These are phyloP conservation scores for Volucella zonaria DNA, from an alignment of 2,888 invertebrate genomes.

Conservation along the genomic window DNA sequence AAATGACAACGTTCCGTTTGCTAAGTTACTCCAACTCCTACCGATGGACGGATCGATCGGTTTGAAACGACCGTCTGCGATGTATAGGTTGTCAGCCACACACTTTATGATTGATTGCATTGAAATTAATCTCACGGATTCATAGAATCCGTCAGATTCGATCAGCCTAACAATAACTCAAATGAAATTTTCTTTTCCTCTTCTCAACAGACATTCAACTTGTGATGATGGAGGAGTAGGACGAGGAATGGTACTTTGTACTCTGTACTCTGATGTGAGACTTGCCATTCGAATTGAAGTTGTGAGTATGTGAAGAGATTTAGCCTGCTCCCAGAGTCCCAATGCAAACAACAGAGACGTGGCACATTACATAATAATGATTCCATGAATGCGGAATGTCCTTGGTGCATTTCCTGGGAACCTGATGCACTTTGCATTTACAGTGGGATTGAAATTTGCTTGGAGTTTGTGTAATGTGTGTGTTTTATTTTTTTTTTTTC, in stretches of 20 bases:
- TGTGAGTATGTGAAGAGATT: neutral
- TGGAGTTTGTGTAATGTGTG: too few relatives aligned
- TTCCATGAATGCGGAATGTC: constrained; percentile 63
- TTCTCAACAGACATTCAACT: neutral
- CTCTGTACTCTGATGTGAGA: too few relatives aligned
- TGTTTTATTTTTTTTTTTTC: neutral
- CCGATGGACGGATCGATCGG: constrained; percentile 2
- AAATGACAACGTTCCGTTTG: constrained; percentile 29
- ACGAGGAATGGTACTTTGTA: neutral
- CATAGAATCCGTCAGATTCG: constrained; percentile 73
- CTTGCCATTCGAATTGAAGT: neutral
- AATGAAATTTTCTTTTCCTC: constrained; percentile 41
- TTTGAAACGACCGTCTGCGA: constrained; percentile 17
- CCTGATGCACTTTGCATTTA: constrained; percentile 63
- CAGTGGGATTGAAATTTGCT: constrained; percentile 1
- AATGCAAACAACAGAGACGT: constrained; percentile 24
- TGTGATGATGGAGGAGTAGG: neutral
- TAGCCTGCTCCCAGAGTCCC: neutral
- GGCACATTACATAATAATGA: constrained; percentile 57
- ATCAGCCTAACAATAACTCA: constrained; percentile 71
- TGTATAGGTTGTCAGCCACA: constrained; percentile 60
- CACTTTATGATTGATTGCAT: constrained; percentile 70
- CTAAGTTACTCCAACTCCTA: constrained; percentile 37
- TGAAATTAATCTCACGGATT: constrained; percentile 74
- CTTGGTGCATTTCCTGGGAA: constrained; percentile 70